These are phyloP conservation scores for Petrophora chlorosata DNA, from an alignment of 2,888 invertebrate genomes.

Conservation along the genomic window DNA sequence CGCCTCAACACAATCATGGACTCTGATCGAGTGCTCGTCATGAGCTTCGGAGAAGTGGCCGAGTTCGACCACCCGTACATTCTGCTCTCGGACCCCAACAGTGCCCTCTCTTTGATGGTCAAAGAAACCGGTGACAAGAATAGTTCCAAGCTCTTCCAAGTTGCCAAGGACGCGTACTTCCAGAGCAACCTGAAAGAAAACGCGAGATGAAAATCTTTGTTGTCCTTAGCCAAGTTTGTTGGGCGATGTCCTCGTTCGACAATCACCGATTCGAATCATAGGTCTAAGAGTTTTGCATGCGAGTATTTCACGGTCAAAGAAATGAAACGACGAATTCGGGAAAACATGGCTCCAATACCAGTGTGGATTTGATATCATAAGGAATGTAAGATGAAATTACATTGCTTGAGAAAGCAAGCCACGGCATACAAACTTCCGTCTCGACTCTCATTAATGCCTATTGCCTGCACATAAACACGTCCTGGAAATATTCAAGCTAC, in stretches of 20 bases:
- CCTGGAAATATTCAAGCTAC: not conserved
- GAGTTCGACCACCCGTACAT: slow-evolving; percentile 87
- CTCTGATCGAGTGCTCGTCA: slow-evolving; percentile 90
- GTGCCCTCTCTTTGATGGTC: slow-evolving; percentile 83
- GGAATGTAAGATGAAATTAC: not conserved
- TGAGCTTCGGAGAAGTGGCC: slow-evolving; percentile 83
- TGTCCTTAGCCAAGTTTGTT: not conserved
- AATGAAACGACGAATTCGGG: not conserved
- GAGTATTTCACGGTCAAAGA: not conserved
- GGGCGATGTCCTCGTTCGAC: not conserved
- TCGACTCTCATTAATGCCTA: not conserved
- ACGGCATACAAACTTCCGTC: no score
- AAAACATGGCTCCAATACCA: not conserved
- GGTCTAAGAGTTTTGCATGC: not conserved
- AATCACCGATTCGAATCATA: slow-evolving; percentile 5
- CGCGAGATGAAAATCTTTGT: slow-evolving; percentile 44
- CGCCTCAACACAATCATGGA: slow-evolving; percentile 96
- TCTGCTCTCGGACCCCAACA: slow-evolving; percentile 77
- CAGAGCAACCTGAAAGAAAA: slow-evolving; percentile 64
- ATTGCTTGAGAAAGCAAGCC: no score
- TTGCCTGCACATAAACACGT: not conserved
- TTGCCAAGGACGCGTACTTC: slow-evolving; percentile 76
- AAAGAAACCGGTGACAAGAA: slow-evolving; percentile 84
- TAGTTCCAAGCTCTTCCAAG: slow-evolving; percentile 69
- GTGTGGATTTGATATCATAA: not conserved